A percentile compares a stretch with the other conserved stretches of the same genome.
Evolutionary conservation across 1,140 invertebrate species (phyloP).

Genomic region (Atta texana): DNA sequence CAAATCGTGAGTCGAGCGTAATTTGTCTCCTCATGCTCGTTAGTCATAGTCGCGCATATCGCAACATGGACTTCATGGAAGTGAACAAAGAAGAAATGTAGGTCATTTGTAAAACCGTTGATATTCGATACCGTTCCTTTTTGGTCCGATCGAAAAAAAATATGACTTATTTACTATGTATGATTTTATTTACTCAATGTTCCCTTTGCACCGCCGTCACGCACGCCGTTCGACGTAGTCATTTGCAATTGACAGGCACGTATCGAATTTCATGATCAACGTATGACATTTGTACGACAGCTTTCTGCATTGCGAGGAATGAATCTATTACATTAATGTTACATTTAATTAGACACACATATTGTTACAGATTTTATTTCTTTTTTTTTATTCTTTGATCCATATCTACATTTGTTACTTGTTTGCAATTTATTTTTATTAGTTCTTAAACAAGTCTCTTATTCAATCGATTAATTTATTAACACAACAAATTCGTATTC

Average conservation of each 20-base stretch:
- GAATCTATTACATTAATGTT: constrained; percentile 1
- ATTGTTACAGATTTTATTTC: not conserved
- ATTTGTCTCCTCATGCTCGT: constrained; percentile 55
- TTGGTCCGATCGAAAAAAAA: constrained; percentile 24
- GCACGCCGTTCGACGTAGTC: constrained; percentile 7
- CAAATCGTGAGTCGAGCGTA: constrained; percentile 37
- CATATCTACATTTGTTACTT: not conserved
- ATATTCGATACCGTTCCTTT: constrained; percentile 43
- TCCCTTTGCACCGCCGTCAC: not conserved
- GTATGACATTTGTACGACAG: constrained; percentile 22
- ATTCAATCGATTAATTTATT: not conserved
- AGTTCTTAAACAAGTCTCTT: not conserved
- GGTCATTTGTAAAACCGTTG: constrained; percentile 58
- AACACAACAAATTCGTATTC: not conserved
- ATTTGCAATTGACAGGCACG: constrained; percentile 37
- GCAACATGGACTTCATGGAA: constrained; percentile 20
- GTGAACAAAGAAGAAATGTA: constrained; percentile 58
- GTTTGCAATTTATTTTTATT: not conserved
- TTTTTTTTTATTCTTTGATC: not conserved
- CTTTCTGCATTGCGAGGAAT: not conserved
- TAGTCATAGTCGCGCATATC: constrained; percentile 52
- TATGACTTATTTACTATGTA: constrained; percentile 49
- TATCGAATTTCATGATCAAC: constrained; percentile 59
- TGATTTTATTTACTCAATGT: constrained; percentile 57
- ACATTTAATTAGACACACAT: constrained; percentile 38